A percentile compares a stretch with the other conserved stretches of the same genome.
Evolutionary conservation across 2,888 invertebrate genomes (phyloP).

Genomic region (Phania funesta): DNA sequence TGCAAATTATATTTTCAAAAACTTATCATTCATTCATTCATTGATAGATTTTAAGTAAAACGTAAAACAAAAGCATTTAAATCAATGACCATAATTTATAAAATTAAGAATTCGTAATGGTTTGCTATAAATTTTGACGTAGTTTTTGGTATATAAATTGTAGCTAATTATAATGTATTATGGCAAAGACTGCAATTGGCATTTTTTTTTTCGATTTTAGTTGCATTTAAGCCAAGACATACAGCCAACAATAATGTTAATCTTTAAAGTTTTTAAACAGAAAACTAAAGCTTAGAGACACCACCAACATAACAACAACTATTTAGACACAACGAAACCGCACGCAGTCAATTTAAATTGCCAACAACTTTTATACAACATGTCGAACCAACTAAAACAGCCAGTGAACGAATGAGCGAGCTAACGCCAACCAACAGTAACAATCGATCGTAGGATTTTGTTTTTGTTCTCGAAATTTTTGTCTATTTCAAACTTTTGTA

Average conservation of each 20-base stretch:
- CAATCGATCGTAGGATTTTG: conserved; percentile 4
- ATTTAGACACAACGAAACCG: conserved; percentile 53
- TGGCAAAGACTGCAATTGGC: conserved; percentile 55
- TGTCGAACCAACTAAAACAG: conserved; percentile 30
- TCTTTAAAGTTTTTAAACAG: conserved; percentile 25
- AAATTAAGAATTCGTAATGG: conserved; percentile 65
- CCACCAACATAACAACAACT: conserved; percentile 27
- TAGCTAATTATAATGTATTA: conserved; percentile 69
- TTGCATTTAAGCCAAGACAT: conserved; percentile 16
- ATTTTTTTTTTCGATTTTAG: conserved; percentile 18
- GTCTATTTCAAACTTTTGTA: conserved; percentile 35
- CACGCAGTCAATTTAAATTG: conserved; percentile 66
- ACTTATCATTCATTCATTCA: conserved; percentile 33
- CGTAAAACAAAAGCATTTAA: conserved; percentile 43
- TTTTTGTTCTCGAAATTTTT: conserved; percentile 33
- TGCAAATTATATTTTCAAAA: neutral
- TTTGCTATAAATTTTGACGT: conserved; percentile 65
- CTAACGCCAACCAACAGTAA: conserved; percentile 27
- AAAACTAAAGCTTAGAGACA: conserved; percentile 19
- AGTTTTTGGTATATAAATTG: conserved; percentile 69
- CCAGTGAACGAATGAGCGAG: neutral
- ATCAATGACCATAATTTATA: conserved; percentile 60
- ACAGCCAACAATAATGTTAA: conserved; percentile 43
- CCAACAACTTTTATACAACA: conserved; percentile 62
- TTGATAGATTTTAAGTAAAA: conserved; percentile 29